Base-by-base conservation (phyloP, 2,797 vertebrate species). In the Microctenopoma stevenorrisi region DNA sequence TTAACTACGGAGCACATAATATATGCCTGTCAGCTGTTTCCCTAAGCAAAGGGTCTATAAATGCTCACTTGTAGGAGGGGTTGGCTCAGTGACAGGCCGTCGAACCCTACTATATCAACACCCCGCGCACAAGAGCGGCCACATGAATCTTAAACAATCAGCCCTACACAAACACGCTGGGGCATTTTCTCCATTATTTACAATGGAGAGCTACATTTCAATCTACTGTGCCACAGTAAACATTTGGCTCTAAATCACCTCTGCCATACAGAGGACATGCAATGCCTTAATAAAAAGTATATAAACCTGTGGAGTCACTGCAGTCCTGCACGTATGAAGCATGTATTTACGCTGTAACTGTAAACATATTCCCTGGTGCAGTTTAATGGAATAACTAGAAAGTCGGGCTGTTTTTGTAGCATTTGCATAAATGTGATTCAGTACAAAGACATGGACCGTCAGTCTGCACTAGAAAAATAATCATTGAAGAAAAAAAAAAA, bases 11-110 rank as follows among this genome's bases (percentile, higher is more conserved):
- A 63, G 47, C 44, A 66, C 43, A 72, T 87, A 79, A 88, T 87
- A 60, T 71, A 77, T 73, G 49, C 50, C 72, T 81, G 79, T 77
- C 82, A 84, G 56, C 54, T 57, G 69, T 38, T 60, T 78, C 67
- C 68, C 48, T 44, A 72, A 54, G 49, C 49, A 66, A 68, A 73
- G 78, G 79, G 71, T 80, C 78, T 74, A 83, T 85, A 88, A 80
- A 83, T 35, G 58, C 72, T 63, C 77, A 49, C 50, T 58, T 76
- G 58, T 68, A 68, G 70, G 70, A 86, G 62, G 78, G 48, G 53
- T 51, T 69, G 65, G 65, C 59, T 72, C 68, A 62, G 22, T 82
- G 76, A 83, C 73, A 72, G 60, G 57, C 48, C 25, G 80, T 22
- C 66, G 76, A 80, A 55, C 48, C 28, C 61, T 18, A 74, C 52